A percentile compares a stretch with the other conserved stretches of the same genome.
Conservation (phyloP, 2,113 vertebrate genomes). For the Halcyon malimbica region DNA sequence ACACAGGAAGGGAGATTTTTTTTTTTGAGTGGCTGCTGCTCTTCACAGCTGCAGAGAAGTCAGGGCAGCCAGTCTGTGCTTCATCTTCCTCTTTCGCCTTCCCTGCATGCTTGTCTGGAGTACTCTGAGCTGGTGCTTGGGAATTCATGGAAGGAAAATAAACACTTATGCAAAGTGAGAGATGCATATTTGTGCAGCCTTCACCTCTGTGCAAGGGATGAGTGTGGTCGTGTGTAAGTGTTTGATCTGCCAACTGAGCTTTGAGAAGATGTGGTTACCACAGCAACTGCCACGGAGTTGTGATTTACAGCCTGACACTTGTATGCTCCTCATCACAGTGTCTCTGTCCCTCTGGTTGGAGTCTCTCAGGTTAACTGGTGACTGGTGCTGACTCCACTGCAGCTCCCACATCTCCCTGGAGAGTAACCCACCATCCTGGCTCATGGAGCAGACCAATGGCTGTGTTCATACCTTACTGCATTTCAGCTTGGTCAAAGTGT, state of each 20-base stretch:
- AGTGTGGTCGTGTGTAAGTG: neutral
- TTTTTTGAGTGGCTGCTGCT: neutral
- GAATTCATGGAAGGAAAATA: neutral
- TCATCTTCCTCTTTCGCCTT: neutral
- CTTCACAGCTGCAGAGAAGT: neutral
- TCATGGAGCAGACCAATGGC: rapidly evolving
- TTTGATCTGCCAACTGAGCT: conserved; percentile 3
- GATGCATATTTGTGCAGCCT: neutral
- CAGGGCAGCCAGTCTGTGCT: neutral
- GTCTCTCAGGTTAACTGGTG: neutral
- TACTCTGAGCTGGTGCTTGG: neutral
- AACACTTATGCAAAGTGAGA: neutral
- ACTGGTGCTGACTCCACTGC: neutral
- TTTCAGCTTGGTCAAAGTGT: neutral
- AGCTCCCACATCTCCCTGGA: neutral
- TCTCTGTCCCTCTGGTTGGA: neutral
- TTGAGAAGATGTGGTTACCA: conserved; percentile 27
- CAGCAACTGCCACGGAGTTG: neutral
- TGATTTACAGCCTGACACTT: neutral
- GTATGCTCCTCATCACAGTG: neutral
- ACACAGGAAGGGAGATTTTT: neutral
- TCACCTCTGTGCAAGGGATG: neutral
- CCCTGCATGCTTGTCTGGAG: neutral
- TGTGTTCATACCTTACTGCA: neutral
- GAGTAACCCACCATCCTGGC: neutral